A percentile compares a stretch with the other conserved stretches of the same genome.
phyloP scores from a whole-genome alignment of 2,888 invertebrate species.

The Caenorhabditis sp. region DNA sequence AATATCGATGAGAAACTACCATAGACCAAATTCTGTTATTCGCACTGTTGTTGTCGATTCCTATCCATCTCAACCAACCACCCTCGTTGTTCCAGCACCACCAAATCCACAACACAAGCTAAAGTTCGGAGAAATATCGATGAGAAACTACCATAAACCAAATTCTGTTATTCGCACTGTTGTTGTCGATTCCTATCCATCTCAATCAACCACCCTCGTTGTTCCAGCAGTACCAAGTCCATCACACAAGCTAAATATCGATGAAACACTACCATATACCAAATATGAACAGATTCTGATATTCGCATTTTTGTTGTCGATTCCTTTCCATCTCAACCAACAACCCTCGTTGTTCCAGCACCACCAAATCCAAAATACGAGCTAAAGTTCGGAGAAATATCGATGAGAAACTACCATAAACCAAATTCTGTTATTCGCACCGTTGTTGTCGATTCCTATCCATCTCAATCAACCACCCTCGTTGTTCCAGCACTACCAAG shows the following conservation, averaged over 20 bases:
- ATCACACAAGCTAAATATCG: no score
- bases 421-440: not conserved
- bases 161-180: no score
- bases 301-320: not conserved
- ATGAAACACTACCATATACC: no score
- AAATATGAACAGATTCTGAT: no score
- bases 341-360: constrained; percentile 2
- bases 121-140: no score
- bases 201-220: constrained; percentile 2
- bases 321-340: constrained; percentile 4
- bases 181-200: constrained; percentile 3
- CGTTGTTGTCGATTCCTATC: constrained; percentile 4
- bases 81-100: not conserved
- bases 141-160: no score
- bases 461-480: constrained; percentile 2
- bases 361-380: not conserved
- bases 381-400: not conserved
- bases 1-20: no score
- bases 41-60: not conserved
- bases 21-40: not conserved
- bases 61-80: constrained; percentile 4
- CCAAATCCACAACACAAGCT: no score
- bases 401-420: not conserved
- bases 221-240: not conserved
- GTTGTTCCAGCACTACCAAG: not conserved